A percentile compares a stretch with the other conserved stretches of the same genome.
Conservation (phyloP, 2,113 vertebrate species). For the Rhadina sibilatrix region DNA sequence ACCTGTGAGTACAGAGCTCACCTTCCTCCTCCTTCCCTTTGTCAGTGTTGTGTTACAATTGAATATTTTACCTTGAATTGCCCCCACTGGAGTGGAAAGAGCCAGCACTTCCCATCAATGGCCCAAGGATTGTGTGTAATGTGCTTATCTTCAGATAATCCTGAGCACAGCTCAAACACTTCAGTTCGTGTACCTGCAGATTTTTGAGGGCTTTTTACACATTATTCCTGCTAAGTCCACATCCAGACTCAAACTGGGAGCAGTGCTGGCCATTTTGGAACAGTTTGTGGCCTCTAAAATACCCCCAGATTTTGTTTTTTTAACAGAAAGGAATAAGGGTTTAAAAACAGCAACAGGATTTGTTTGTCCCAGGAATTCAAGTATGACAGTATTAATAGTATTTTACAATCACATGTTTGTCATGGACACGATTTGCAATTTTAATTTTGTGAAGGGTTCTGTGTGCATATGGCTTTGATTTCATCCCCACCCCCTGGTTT, state of each 20-base stretch:
- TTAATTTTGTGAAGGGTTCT: slow-evolving; percentile 16
- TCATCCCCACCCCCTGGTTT: neutral
- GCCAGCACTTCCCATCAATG: accelerated
- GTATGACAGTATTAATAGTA: neutral
- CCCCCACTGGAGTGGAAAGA: neutral
- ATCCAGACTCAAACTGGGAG: neutral
- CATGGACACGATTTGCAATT: slow-evolving; percentile 50
- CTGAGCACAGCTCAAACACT: neutral
- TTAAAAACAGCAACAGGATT: neutral
- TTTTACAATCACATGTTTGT: slow-evolving; percentile 31
- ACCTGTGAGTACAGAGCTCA: slow-evolving; percentile 82
- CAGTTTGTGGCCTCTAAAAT: neutral
- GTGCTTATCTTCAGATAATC: neutral
- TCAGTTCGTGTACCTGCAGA: neutral
- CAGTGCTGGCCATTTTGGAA: neutral
- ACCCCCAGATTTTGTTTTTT: neutral
- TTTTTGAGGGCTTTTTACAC: neutral
- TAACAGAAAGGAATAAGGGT: neutral
- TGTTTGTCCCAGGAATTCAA: neutral
- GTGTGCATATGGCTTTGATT: slow-evolving; percentile 45
- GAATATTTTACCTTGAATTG: neutral
- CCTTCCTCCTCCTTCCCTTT: neutral
- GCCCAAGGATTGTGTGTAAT: neutral
- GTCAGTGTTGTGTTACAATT: accelerated
- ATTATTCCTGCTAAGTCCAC: neutral